A percentile compares a stretch with the other conserved stretches of the same genome.
Conservation (phyloP, 2,113 vertebrate genomes). For the Setophaga petechia region DNA sequence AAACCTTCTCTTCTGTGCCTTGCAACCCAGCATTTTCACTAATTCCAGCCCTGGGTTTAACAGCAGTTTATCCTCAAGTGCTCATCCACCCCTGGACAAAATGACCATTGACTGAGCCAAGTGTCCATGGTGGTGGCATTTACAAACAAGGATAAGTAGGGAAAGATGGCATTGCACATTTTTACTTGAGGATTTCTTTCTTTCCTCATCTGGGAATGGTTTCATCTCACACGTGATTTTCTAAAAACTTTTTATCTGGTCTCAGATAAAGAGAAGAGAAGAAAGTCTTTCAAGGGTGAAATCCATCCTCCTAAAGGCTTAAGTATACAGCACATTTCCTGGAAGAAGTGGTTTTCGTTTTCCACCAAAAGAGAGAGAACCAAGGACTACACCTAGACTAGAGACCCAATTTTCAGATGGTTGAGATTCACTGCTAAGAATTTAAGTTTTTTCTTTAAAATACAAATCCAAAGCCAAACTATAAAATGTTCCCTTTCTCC, state of each 20-base stretch:
- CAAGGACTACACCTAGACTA: not conserved
- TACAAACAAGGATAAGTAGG: not conserved
- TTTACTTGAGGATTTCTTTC: not conserved
- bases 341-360: not conserved
- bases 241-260: not conserved
- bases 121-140: not conserved
- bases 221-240: not conserved
- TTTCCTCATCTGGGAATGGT: not conserved
- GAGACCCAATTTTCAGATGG: not conserved
- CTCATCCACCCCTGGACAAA: not conserved
- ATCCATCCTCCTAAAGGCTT: not conserved
- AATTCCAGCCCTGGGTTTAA: not conserved
- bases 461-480: not conserved
- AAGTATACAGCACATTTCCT: not conserved
- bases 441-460: not conserved
- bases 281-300: not conserved
- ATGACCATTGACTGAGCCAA: accelerated
- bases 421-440: not conserved
- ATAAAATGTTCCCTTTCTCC: not conserved
- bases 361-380: not conserved
- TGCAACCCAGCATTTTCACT: not conserved
- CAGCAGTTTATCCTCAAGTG: not conserved
- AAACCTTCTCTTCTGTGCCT: not conserved
- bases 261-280: not conserved
- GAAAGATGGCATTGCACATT: not conserved